Conservation (phyloP, 2,797 vertebrate species). For the Anguilla obscura region DNA sequence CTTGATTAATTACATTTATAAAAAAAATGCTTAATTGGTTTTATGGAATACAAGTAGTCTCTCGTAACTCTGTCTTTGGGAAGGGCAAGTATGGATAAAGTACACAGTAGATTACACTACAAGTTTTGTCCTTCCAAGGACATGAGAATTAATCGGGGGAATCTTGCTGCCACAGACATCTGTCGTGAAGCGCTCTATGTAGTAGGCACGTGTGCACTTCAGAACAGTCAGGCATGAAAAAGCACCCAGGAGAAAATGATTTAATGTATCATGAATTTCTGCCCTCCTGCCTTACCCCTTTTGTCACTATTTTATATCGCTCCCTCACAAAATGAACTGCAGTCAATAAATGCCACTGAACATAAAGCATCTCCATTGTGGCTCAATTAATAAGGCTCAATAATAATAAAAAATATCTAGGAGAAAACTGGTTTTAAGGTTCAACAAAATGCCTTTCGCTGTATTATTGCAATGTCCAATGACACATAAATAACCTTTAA, state of each 20-base stretch:
- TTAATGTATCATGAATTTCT: background rate
- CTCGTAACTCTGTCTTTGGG: background rate
- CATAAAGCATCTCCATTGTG: slow-evolving; percentile 1
- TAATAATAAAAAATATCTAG: background rate
- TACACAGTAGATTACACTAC: background rate
- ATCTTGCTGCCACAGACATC: background rate
- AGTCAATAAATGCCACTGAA: background rate
- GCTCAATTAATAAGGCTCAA: background rate
- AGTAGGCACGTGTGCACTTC: background rate
- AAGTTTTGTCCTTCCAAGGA: background rate
- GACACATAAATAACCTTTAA: background rate
- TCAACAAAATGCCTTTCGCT: background rate
- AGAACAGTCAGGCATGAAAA: background rate
- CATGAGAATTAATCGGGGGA: background rate
- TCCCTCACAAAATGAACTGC: background rate
- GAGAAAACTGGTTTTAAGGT: background rate
- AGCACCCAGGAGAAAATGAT: background rate
- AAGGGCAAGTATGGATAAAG: background rate
- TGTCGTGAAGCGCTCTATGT: background rate
- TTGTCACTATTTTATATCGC: background rate
- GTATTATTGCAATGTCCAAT: background rate
- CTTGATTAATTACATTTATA: background rate
- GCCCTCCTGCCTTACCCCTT: background rate
- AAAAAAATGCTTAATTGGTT: background rate
- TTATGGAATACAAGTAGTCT: background rate